Evolutionary conservation across 2,797 vertebrate species (phyloP).

Genomic region (Brachyrhaphis roseni): DNA sequence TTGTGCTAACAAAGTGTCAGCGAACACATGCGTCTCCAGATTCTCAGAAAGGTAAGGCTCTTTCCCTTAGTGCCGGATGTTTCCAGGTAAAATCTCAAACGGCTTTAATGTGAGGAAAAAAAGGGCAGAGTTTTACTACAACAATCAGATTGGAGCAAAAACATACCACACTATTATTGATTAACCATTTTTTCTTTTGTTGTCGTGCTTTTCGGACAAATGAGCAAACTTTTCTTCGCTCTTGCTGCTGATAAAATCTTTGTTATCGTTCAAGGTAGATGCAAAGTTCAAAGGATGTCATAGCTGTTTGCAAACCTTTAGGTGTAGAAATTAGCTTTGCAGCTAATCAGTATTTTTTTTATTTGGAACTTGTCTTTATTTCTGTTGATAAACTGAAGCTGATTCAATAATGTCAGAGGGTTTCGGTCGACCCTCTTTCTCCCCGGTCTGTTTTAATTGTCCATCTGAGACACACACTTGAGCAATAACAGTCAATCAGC

Average conservation of each 20-base stretch:
- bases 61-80: not conserved
- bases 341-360: conserved; percentile 50
- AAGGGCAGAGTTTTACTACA: not conserved
- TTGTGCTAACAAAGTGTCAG: conserved; percentile 11
- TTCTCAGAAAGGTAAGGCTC: conserved; percentile 18
- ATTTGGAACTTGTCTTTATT: conserved; percentile 68
- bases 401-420: conserved; percentile 57
- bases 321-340: conserved; percentile 54
- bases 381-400: conserved; percentile 63
- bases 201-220: conserved; percentile 34
- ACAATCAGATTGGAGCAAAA: not conserved
- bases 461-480: conserved; percentile 27
- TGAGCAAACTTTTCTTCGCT: conserved; percentile 32
- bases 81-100: not conserved
- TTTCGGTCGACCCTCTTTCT: conserved; percentile 8
- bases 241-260: conserved; percentile 50
- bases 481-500: conserved; percentile 58
- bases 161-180: conserved; percentile 13
- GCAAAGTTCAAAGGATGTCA: conserved; percentile 67
- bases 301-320: conserved; percentile 68
- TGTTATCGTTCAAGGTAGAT: conserved; percentile 62
- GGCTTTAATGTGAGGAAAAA: not conserved
- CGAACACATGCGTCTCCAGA: conserved; percentile 1
- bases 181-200: conserved; percentile 31
- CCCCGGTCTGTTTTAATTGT: conserved; percentile 36